phyloP scores from a whole-genome alignment of 2,113 vertebrate genomes.

The Callospermophilus lateralis region DNA sequence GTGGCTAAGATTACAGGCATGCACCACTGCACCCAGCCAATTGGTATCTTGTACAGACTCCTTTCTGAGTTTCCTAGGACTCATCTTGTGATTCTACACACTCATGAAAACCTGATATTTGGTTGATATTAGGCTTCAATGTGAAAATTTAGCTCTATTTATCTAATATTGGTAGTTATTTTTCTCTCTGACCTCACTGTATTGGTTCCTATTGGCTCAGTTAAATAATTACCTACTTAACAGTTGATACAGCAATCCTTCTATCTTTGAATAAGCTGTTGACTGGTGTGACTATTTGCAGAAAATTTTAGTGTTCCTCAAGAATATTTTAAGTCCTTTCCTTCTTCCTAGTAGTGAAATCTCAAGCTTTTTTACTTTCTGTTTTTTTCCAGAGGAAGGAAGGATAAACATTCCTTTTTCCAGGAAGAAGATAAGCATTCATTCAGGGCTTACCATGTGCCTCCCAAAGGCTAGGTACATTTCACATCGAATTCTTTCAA shows the following conservation, averaged over 20 bases:
- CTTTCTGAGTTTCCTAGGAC: not conserved
- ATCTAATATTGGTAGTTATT: not conserved
- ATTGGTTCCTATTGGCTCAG: not conserved
- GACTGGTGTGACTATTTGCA: not conserved
- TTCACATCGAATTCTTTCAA: not conserved
- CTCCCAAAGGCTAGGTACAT: not conserved
- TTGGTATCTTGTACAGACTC: not conserved
- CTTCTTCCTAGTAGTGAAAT: not conserved
- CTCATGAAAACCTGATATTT: not conserved
- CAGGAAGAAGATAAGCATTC: not conserved
- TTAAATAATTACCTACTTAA: not conserved
- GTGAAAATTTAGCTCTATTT: slow-evolving; percentile 19
- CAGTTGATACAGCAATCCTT: not conserved
- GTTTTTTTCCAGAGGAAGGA: not conserved
- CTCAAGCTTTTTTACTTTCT: not conserved
- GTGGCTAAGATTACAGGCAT: no score
- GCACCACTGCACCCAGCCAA: no score
- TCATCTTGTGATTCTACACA: not conserved
- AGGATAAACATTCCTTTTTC: not conserved
- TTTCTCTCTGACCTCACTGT: not conserved
- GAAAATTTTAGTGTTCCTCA: not conserved
- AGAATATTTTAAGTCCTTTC: not conserved
- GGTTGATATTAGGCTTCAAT: not conserved
- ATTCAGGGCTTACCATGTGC: not conserved
- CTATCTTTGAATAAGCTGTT: not conserved